Percentiles rank a stretch among this genome's conserved stretches.
These are phyloP conservation scores for Cryptocephalus moraei DNA, from an alignment of 2,888 invertebrate species.

Conservation along the genomic window DNA sequence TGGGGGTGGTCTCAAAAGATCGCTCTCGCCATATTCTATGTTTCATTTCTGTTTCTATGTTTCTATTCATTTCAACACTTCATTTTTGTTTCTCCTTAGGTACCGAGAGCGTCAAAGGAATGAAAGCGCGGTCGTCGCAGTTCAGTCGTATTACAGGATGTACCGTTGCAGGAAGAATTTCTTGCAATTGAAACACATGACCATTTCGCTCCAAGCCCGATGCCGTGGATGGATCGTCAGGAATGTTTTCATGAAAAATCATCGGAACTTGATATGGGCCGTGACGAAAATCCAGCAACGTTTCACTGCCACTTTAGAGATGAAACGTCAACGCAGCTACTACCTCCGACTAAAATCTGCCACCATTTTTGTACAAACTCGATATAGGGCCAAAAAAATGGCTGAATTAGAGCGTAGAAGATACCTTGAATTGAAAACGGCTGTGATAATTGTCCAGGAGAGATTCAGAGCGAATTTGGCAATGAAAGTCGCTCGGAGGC, in stretches of 20 bases:
- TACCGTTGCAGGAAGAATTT: slow-evolving; percentile 18
- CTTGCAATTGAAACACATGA: slow-evolving; percentile 8
- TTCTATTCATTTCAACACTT: too few species aligned
- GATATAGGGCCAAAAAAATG: slow-evolving; percentile 38
- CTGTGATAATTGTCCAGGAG: slow-evolving; percentile 39
- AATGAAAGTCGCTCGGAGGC: slow-evolving; percentile 28
- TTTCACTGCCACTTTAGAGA: slow-evolving; percentile 19
- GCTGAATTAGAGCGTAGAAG: too few species aligned
- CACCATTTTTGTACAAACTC: slow-evolving; percentile 37
- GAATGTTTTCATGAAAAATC: slow-evolving; percentile 16
- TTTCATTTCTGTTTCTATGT: too few species aligned
- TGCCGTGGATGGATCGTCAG: slow-evolving; percentile 20
- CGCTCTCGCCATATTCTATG: too few species aligned
- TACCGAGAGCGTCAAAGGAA: too few species aligned
- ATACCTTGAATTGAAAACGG: too few species aligned
- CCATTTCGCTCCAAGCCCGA: slow-evolving; percentile 21
- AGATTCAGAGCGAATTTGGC: slow-evolving; percentile 33
- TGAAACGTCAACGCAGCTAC: slow-evolving; percentile 21
- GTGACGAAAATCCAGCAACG: slow-evolving; percentile 12
- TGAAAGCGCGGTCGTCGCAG: slow-evolving; percentile 38
- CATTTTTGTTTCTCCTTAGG: too few species aligned
- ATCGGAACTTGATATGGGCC: slow-evolving; percentile 11
- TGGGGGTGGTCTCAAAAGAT: too few species aligned
- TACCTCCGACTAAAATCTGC: slow-evolving; percentile 20
- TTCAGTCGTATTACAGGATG: slow-evolving; percentile 45